phyloP scores from a whole-genome alignment of 2,797 vertebrate genomes.

The Pseudotriccus pelzelni region DNA sequence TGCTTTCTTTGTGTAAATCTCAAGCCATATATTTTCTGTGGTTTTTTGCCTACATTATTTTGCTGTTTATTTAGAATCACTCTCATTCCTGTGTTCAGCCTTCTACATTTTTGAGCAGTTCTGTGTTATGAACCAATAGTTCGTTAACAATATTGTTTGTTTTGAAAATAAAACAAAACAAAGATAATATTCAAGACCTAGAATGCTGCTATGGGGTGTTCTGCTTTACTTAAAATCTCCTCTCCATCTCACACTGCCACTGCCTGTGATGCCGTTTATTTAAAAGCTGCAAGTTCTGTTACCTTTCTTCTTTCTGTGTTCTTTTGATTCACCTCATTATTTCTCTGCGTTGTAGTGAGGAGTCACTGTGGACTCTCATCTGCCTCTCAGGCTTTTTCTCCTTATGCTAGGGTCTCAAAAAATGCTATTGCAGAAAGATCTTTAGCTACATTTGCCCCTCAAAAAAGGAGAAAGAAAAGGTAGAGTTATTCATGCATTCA shows the following conservation, averaged over 20 bases:
- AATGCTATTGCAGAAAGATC: background rate
- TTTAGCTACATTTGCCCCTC: background rate
- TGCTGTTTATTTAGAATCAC: background rate
- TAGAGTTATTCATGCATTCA: background rate
- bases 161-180: background rate
- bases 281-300: background rate
- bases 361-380: background rate
- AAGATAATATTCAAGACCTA: background rate
- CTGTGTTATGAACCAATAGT: background rate
- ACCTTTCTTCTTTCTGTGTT: background rate
- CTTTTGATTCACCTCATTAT: background rate
- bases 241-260: background rate
- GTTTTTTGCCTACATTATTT: background rate
- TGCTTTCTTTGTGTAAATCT: background rate
- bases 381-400: background rate
- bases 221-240: background rate
- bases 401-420: background rate
- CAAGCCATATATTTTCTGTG: background rate
- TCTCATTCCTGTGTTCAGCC: background rate
- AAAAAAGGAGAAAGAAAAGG: background rate
- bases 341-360: background rate
- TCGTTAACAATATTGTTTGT: background rate
- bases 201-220: background rate
- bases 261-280: background rate
- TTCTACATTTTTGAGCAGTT: background rate